Percentiles rank a stretch among this genome's conserved stretches.
phyloP scores from a whole-genome alignment of 2,888 invertebrate genomes.

The Phymatocera aterrima region DNA sequence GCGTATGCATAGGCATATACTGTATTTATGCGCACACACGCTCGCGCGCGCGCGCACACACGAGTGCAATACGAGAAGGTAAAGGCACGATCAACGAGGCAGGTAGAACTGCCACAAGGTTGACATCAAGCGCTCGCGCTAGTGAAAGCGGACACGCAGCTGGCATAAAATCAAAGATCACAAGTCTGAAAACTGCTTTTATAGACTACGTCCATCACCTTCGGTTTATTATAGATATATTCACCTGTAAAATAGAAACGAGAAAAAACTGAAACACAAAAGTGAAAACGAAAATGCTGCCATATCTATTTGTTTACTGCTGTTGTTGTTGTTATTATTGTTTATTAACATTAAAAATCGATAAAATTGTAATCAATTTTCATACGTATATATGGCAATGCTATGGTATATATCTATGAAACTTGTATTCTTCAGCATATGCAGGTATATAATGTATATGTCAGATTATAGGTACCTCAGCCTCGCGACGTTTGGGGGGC shows the following conservation, averaged over 20 bases:
- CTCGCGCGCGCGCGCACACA: not conserved
- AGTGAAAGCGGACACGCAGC: conserved; percentile 43
- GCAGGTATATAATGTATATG: too few species aligned
- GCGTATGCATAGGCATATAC: not conserved
- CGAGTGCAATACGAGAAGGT: not conserved
- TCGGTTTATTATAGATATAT: not conserved
- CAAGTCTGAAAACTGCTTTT: conserved; percentile 11
- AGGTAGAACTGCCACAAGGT: conserved; percentile 41
- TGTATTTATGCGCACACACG: not conserved
- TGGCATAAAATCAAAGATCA: conserved; percentile 44
- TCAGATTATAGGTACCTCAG: too few species aligned
- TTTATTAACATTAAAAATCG: too few species aligned
- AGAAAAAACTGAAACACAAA: too few species aligned
- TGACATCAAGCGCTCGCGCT: conserved; percentile 35
- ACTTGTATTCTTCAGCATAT: too few species aligned
- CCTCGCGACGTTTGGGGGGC: not conserved
- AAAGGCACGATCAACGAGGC: conserved; percentile 1
- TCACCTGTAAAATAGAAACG: too few species aligned
- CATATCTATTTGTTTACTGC: too few species aligned
- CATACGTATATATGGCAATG: too few species aligned
- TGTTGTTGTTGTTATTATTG: not conserved
- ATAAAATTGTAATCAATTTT: too few species aligned
- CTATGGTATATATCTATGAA: too few species aligned
- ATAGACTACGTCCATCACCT: conserved; percentile 27
- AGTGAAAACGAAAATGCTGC: too few species aligned